Evolutionary conservation across 2,113 vertebrate species (phyloP), one percentile per base, ranked within the genome.

Genomic region (Hylia prasina): DNA sequence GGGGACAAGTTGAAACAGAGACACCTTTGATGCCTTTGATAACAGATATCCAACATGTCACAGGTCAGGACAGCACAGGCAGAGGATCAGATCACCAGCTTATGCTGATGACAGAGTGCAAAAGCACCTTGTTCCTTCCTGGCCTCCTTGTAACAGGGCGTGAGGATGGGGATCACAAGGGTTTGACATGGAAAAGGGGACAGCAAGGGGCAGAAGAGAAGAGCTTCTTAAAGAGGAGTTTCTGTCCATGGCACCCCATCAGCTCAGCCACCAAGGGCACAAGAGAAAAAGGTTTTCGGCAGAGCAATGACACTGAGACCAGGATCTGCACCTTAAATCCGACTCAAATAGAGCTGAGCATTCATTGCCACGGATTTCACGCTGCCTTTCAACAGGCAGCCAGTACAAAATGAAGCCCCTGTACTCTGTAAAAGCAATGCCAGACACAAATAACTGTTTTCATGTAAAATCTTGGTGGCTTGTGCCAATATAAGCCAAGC

Each of bases 401-500:
- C 33, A 54, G 82, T 1, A 11, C 89, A 91, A 94, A 95, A 95
- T 82, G 79, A 86, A 96, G 75, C 13, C 58, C 48, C 61, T 89
- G 87, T 93, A 0, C 72, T 87, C 81, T 80, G 30, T 19, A 85
- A 91, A 79, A 85, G 87, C 89, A 53, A 47, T 18, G 50, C 40
- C 61, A 91, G 93, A 79, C 44, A 87, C 82, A 82, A 88, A 85
- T 42, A 45, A 70, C 57, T 77, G 70, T 82, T 91, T 72, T 70
- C 82, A 63, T 66, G 63, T 58, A 51, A 93, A 80, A 91, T 93
- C 94, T 72, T 88, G 54, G 82, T 54, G 82, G 54, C 71, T 94
- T 88, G 84, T 93, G 94, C 88, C 94, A 95, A 86, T 70, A 6
- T 23, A 88, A 92, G 82, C 86, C 58, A 42, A 93, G 81, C 70